These are phyloP conservation scores for Anser brachyrhynchus DNA, from an alignment of 2,113 vertebrate species.

Conservation along the genomic window DNA sequence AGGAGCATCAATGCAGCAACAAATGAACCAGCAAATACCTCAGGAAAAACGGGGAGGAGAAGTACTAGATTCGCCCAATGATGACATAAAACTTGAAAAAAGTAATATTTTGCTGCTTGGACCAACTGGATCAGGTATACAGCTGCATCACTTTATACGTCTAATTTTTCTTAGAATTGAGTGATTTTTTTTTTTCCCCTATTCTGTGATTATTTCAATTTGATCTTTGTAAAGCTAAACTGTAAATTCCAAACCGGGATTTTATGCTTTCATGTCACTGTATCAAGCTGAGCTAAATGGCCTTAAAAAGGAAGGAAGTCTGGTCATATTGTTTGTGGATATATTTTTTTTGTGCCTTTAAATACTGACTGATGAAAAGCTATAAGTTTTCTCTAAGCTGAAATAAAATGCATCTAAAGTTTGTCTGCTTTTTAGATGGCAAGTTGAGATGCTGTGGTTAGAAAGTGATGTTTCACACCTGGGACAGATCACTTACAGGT, in stretches of 20 bases:
- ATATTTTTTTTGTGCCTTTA: not conserved
- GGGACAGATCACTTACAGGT: not conserved
- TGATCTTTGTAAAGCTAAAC: not conserved
- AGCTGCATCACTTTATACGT: not conserved
- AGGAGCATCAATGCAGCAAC: slow-evolving; percentile 95
- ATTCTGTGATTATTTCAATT: not conserved
- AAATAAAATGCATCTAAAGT: not conserved
- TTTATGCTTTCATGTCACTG: not conserved
- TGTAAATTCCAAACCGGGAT: not conserved
- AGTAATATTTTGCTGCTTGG: slow-evolving; percentile 98
- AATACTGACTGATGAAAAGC: not conserved
- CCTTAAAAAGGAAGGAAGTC: not conserved
- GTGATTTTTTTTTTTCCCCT: not conserved
- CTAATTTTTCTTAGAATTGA: not conserved
- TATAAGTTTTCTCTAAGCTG: not conserved
- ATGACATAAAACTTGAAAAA: slow-evolving; percentile 98
- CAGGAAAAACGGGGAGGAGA: slow-evolving; percentile 94
- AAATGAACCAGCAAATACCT: slow-evolving; percentile 90
- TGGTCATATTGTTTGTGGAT: not conserved
- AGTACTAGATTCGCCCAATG: slow-evolving; percentile 89
- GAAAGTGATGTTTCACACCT: not conserved
- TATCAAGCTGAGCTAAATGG: not conserved
- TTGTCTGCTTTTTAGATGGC: not conserved
- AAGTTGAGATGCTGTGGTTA: not conserved
- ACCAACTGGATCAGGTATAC: slow-evolving; percentile 94